phyloP scores from a whole-genome alignment of 2,888 invertebrate genomes.

The Callyntrura sp. region DNA sequence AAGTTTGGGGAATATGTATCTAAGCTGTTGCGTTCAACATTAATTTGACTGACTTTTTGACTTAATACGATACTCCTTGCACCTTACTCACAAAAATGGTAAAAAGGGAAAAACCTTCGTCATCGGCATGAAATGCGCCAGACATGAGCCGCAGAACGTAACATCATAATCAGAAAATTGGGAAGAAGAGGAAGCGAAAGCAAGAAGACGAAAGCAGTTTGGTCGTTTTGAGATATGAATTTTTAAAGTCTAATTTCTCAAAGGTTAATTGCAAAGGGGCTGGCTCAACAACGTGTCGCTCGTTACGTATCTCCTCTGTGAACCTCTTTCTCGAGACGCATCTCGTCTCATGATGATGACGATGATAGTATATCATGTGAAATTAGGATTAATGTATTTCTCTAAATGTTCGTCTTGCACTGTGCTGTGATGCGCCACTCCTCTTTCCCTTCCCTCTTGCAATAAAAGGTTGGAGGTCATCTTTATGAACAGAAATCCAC shows the following conservation, averaged over 20 bases:
- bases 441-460: constrained; percentile 67
- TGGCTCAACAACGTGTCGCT: constrained; percentile 65
- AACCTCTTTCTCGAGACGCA: constrained; percentile 14
- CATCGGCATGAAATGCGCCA: constrained; percentile 38
- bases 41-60: constrained; percentile 70
- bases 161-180: background rate
- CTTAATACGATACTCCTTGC: constrained; percentile 49
- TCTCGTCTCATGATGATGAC: constrained; percentile 40
- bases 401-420: constrained; percentile 54
- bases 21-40: constrained; percentile 51
- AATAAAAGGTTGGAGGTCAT: constrained; percentile 67
- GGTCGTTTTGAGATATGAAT: background rate
- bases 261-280: constrained; percentile 82
- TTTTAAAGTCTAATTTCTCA: constrained; percentile 82
- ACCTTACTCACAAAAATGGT: constrained; percentile 29
- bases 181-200: background rate
- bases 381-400: constrained; percentile 71
- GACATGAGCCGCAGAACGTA: constrained; percentile 33
- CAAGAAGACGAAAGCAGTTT: background rate
- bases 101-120: constrained; percentile 1
- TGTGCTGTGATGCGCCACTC: constrained; percentile 61
- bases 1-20: constrained; percentile 44
- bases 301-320: background rate
- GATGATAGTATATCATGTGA: constrained; percentile 66
- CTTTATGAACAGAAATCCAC: constrained; percentile 20